Evolutionary conservation across 2,113 vertebrate species (phyloP), one percentile per base, ranked within the genome.

Genomic region (Nannospalax galili): DNA sequence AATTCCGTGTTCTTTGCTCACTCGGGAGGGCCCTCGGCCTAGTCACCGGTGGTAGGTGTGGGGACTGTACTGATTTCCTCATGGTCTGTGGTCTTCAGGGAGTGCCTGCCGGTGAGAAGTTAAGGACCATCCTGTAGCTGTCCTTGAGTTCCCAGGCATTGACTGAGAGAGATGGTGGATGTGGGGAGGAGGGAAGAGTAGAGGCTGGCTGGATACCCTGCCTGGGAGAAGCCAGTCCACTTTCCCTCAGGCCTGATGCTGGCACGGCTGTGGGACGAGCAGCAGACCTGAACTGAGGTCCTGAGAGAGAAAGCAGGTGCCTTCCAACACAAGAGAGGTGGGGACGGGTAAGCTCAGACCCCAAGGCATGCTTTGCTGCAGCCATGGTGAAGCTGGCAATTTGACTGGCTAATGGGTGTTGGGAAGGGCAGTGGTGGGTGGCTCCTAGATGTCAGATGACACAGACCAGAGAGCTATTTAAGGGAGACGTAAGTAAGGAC

Each of bases 61-160:
- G 80, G 79, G 32, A 94, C 85, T 94, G 67, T 88, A 94, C 82
- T 92, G 67, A 69, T 95, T 90, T n/a, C 48, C 93, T 94, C 65
- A 92, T 69, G 96, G 87, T 56, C 3, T 70, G 32, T 72, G 86
- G 82, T n/a, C 60, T 81, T 85, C 4, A 69, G 64, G 80, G 95
- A 80, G 1, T 58, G 37, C 70, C 96, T 95, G 84, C 77, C 91
- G 97, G 78, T 73, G 19, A 92, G 80, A 35, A 64, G 67, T 86
- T 69, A 93, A 95, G 90, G 84, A 84, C 93, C 11, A 16, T 91
- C 11, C 17, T 87, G 91, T 74, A 73, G 90, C 37, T 96, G 80
- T 37, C 19, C 26, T 94, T 90, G 75, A 90, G 72, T 84, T 97
- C 95, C 32, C 37, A 7, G 40, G 45, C 60, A 30, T 32, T 62